Conservation (phyloP, 2,797 vertebrate genomes). For the Pristis pectinata region DNA sequence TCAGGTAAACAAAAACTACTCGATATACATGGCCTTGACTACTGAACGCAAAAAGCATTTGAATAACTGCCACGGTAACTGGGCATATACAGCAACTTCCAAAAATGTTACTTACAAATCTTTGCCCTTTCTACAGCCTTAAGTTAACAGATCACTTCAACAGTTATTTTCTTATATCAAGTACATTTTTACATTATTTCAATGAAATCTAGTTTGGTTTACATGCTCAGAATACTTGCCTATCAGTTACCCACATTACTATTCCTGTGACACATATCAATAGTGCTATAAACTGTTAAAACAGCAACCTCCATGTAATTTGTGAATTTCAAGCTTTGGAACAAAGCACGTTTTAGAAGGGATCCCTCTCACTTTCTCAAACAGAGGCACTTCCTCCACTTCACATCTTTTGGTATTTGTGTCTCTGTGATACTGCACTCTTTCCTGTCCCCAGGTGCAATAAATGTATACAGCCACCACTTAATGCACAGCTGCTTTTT, state of each 20-base stretch:
- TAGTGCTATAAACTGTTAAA: not conserved
- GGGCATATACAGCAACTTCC: not conserved
- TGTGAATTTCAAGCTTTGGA: not conserved
- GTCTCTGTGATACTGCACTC: not conserved
- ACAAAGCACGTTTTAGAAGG: not conserved
- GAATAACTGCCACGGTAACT: not conserved
- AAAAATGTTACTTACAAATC: not conserved
- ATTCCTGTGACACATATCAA: no score
- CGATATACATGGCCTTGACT: not conserved
- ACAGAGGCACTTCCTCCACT: not conserved
- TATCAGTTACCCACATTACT: not conserved
- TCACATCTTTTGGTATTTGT: not conserved
- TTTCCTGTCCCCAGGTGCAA: not conserved
- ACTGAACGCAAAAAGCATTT: not conserved
- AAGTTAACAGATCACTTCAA: not conserved
- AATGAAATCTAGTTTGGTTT: not conserved
- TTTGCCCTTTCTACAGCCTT: no score
- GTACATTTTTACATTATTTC: not conserved
- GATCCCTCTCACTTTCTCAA: not conserved
- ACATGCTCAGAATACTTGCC: not conserved
- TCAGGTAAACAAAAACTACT: not conserved
- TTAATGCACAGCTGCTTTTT: no score
- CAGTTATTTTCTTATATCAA: not conserved
- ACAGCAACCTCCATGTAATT: no score
- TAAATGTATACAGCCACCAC: not conserved